phyloP scores from a whole-genome alignment of 2,888 invertebrate species.

The Matsumyia berberina region DNA sequence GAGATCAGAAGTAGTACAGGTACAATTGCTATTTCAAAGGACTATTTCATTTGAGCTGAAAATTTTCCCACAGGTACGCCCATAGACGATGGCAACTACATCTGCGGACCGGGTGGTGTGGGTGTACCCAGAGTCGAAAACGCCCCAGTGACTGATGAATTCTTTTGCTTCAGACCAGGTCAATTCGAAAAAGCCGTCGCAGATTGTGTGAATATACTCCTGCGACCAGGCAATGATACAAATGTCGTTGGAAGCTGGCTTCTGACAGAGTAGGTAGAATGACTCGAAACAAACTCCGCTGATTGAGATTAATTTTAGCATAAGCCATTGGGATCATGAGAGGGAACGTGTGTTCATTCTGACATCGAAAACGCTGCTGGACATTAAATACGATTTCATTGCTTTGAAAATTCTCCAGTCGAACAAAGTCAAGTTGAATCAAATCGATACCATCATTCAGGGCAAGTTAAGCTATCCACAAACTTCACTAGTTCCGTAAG shows the following conservation, averaged over 20 bases:
- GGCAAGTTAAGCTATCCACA: slow-evolving; percentile 93
- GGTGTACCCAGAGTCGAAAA: slow-evolving; percentile 84
- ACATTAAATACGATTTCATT: slow-evolving; percentile 94
- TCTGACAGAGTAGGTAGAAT: slow-evolving; percentile 90
- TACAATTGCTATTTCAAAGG: neutral
- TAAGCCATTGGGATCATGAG: slow-evolving; percentile 94
- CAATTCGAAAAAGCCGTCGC: slow-evolving; percentile 90
- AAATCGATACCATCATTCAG: slow-evolving; percentile 89
- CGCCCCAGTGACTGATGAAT: slow-evolving; percentile 80
- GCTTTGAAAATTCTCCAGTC: slow-evolving; percentile 90
- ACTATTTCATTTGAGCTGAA: neutral
- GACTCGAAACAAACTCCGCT: neutral
- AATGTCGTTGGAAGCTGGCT: slow-evolving; percentile 91
- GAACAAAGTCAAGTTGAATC: slow-evolving; percentile 88
- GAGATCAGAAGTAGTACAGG: slow-evolving; percentile 61
- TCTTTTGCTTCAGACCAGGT: slow-evolving; percentile 90
- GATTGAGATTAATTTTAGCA: slow-evolving; percentile 85
- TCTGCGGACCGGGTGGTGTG: slow-evolving; percentile 54
- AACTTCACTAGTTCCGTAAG: slow-evolving; percentile 93
- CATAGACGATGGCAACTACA: slow-evolving; percentile 51
- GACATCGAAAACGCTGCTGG: slow-evolving; percentile 89
- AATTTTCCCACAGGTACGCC: slow-evolving; percentile 49
- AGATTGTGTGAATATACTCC: slow-evolving; percentile 88
- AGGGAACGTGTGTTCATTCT: slow-evolving; percentile 91
- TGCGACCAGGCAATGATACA: slow-evolving; percentile 89